Conservation (phyloP, 1,140 invertebrate species). For the Sycophaga agraensis region DNA sequence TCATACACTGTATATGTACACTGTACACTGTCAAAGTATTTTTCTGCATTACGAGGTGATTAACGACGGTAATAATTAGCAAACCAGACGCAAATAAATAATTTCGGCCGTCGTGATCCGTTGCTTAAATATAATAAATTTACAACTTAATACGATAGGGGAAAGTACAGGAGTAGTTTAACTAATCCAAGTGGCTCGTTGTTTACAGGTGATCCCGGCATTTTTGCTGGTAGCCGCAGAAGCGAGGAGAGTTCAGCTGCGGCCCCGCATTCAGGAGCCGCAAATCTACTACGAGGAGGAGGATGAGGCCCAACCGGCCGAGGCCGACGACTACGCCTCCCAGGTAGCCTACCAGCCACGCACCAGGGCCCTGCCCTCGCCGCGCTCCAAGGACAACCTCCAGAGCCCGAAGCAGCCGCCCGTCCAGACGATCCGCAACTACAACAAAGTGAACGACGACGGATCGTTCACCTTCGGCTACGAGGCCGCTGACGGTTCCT, state of each 20-base stretch:
- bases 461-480: constrained; percentile 87
- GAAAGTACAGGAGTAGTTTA: too few relatives aligned
- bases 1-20: too few relatives aligned
- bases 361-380: constrained; percentile 46
- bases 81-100: too few relatives aligned
- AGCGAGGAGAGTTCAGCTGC: constrained; percentile 47
- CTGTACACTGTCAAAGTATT: too few relatives aligned
- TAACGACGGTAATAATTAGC: too few relatives aligned
- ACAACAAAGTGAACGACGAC: constrained; percentile 81
- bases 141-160: neutral
- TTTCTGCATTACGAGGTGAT: too few relatives aligned
- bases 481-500: constrained; percentile 84
- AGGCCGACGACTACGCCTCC: constrained; percentile 44
- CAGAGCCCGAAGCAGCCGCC: constrained; percentile 68
- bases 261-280: constrained; percentile 44
- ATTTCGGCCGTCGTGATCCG: too few relatives aligned
- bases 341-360: constrained; percentile 50
- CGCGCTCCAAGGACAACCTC: constrained; percentile 57
- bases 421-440: constrained; percentile 77
- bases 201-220: constrained; percentile 48
- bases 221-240: constrained; percentile 45
- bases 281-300: constrained; percentile 53
- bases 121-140: neutral
- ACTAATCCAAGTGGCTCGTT: too few relatives aligned
- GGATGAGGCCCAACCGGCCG: constrained; percentile 40